phyloP scores from a whole-genome alignment of 2,113 vertebrate species.

The Astatoreochromis straeleni region DNA sequence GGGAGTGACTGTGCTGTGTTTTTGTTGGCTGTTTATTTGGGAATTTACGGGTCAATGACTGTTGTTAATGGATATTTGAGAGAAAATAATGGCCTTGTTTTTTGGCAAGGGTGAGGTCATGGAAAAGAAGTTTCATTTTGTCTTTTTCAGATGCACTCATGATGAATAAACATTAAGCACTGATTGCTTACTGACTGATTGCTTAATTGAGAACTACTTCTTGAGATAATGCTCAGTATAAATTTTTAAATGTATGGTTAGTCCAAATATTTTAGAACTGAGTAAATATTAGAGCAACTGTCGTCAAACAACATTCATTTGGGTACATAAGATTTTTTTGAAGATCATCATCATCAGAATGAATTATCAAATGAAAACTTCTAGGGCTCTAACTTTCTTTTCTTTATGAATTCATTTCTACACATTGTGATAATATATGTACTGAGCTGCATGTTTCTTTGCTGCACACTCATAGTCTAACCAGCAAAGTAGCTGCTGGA shows the following conservation, averaged over 20 bases:
- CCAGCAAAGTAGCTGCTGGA: background rate
- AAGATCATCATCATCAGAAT: background rate
- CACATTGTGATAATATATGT: background rate
- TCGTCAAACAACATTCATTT: background rate
- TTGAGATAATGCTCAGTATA: background rate
- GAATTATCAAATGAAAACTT: background rate
- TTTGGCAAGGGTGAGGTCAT: background rate
- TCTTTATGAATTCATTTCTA: background rate
- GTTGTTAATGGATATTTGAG: constrained; percentile 45
- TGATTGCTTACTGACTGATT: background rate
- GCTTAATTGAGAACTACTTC: background rate
- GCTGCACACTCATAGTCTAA: background rate
- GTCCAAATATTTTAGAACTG: background rate
- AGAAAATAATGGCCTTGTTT: constrained; percentile 33
- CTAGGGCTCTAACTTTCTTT: background rate
- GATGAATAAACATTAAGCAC: background rate
- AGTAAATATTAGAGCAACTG: background rate
- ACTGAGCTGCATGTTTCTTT: background rate
- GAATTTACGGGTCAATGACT: constrained; percentile 33
- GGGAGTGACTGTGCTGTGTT: constrained; percentile 49
- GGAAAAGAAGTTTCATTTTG: background rate
- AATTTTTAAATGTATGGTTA: background rate
- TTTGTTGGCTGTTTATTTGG: constrained; percentile 35
- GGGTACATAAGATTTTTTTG: background rate
- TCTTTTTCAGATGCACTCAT: background rate